Evolutionary conservation across 2,797 vertebrate species (phyloP).

Genomic region (Xiphophorus birchmanni): DNA sequence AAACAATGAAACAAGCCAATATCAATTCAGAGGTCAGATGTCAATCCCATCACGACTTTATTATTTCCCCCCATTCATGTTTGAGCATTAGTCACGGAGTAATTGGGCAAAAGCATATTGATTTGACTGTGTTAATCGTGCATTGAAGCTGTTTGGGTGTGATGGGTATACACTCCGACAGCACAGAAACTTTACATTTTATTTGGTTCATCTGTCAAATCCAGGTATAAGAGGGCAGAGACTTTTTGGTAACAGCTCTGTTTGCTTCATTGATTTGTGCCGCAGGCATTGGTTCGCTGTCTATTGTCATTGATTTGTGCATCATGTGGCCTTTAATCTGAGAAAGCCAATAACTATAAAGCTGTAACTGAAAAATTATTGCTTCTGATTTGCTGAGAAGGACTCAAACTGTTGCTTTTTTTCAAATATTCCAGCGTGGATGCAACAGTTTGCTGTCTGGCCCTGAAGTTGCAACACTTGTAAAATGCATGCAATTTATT

Average conservation of each 20-base stretch:
- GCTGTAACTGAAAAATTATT: not conserved
- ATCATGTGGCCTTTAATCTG: constrained; percentile 22
- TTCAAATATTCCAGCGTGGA: not conserved
- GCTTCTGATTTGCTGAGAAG: constrained; percentile 22
- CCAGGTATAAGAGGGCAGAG: constrained; percentile 3
- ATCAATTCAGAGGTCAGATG: constrained; percentile 46
- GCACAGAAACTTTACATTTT: constrained; percentile 45
- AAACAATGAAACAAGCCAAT: constrained; percentile 15
- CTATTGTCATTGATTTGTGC: constrained; percentile 29
- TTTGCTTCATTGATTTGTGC: constrained; percentile 57
- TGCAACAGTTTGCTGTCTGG: constrained; percentile 6
- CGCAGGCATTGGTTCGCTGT: constrained; percentile 21
- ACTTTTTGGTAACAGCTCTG: constrained; percentile 35
- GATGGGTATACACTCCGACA: constrained; percentile 45
- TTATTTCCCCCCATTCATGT: constrained; percentile 44
- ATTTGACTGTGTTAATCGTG: constrained; percentile 58
- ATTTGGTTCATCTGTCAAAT: constrained; percentile 54
- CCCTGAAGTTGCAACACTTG: not conserved
- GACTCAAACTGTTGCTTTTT: not conserved
- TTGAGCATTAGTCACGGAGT: constrained; percentile 28
- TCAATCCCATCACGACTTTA: constrained; percentile 37
- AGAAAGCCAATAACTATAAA: constrained; percentile 9
- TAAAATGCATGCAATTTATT: not conserved
- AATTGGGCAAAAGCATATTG: constrained; percentile 58
- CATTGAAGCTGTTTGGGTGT: constrained; percentile 25